Percentiles rank a stretch among this genome's conserved stretches.
phyloP scores from a whole-genome alignment of 2,113 vertebrate genomes.

The Triplophysa siluroides region DNA sequence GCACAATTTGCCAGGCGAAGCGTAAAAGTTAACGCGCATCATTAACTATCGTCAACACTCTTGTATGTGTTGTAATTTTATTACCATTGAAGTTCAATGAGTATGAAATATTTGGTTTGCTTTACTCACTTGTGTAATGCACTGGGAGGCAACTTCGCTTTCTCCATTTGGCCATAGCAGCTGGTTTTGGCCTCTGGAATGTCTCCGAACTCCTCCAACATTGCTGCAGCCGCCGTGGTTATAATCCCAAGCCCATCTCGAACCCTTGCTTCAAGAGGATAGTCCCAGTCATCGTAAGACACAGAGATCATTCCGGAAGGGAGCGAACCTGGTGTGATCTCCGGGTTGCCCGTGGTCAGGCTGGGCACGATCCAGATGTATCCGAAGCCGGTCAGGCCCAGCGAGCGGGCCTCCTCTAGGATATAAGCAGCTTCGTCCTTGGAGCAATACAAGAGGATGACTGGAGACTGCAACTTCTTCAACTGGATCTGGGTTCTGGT shows the following conservation, averaged over 20 bases:
- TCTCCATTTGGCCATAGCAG: constrained; percentile 89
- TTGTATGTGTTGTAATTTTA: too few relatives aligned
- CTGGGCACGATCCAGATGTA: constrained; percentile 98
- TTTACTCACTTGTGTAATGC: constrained; percentile 90
- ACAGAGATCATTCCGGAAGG: constrained; percentile 94
- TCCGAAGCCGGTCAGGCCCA: constrained; percentile 93
- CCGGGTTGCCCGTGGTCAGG: constrained; percentile 87
- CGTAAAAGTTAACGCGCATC: too few relatives aligned
- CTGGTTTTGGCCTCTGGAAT: constrained; percentile 91
- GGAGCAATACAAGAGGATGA: constrained; percentile 94
- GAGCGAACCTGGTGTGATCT: constrained; percentile 87
- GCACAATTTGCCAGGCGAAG: too few relatives aligned
- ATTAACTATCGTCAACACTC: too few relatives aligned
- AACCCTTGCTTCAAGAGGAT: constrained; percentile 87
- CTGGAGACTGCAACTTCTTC: constrained; percentile 95
- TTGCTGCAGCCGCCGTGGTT: constrained; percentile 88
- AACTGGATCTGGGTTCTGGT: constrained; percentile 90
- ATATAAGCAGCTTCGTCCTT: constrained; percentile 93
- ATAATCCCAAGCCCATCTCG: constrained; percentile 93
- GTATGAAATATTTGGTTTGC: too few relatives aligned
- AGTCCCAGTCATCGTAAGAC: constrained; percentile 97
- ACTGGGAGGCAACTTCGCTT: constrained; percentile 82
- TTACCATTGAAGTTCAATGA: too few relatives aligned
- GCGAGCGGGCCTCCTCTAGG: constrained; percentile 91
- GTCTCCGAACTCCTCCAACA: constrained; percentile 90